phyloP scores from a whole-genome alignment of 2,888 invertebrate genomes.

The Periphyllus acericola region DNA sequence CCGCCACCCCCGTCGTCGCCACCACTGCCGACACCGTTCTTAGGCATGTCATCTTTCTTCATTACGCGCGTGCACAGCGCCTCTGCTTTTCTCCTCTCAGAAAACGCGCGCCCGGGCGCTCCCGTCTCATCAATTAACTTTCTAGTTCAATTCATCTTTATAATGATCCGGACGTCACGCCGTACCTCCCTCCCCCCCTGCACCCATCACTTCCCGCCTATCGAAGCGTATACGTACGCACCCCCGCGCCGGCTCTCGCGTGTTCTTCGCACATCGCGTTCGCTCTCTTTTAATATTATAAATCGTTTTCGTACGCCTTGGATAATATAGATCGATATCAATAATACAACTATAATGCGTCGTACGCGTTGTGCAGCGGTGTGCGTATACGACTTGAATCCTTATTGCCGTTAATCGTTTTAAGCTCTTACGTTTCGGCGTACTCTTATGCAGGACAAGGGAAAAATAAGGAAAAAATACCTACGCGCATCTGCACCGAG shows the following conservation, averaged over 20 bases:
- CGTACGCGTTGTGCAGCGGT: too few species aligned
- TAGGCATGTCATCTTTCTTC: conserved; percentile 60
- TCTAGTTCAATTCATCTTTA: conserved; percentile 62
- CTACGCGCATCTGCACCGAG: too few species aligned
- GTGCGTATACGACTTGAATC: too few species aligned
- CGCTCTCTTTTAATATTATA: conserved; percentile 48
- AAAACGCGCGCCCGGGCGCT: conserved; percentile 32
- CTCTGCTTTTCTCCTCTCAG: conserved; percentile 2
- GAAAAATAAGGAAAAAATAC: too few species aligned
- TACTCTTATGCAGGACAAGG: too few species aligned
- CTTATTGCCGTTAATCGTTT: neutral
- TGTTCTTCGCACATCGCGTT: conserved; percentile 34
- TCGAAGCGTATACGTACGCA: neutral
- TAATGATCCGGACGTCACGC: conserved; percentile 58
- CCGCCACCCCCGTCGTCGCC: neutral
- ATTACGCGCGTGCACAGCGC: conserved; percentile 11
- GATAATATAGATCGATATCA: neutral
- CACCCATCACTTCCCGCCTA: neutral
- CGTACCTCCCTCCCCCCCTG: neutral
- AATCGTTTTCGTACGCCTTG: conserved; percentile 33
- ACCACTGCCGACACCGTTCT: neutral
- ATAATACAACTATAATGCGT: neutral
- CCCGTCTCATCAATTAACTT: conserved; percentile 61
- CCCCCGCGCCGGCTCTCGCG: neutral
- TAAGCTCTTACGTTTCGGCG: neutral